Conservation (phyloP, 1,140 invertebrate species). For the Penaeus chinensis region DNA sequence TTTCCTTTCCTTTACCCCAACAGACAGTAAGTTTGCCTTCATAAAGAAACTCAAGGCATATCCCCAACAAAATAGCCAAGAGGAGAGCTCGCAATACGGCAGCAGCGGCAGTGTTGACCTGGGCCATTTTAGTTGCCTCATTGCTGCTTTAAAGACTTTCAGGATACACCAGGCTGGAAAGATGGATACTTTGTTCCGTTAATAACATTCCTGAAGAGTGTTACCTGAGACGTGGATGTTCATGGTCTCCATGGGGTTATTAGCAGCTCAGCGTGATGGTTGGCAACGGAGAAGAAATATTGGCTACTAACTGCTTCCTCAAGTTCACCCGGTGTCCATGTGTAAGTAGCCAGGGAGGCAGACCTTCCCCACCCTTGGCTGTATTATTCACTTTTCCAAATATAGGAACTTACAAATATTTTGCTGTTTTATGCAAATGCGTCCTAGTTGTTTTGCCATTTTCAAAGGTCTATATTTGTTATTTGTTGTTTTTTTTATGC, state of each 20-base stretch:
- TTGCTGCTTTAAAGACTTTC: slow-evolving; percentile 47
- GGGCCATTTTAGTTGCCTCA: slow-evolving; percentile 10
- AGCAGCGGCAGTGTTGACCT: slow-evolving; percentile 22
- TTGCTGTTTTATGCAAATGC: too few species aligned
- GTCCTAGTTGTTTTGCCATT: too few species aligned
- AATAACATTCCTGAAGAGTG: slow-evolving; percentile 27
- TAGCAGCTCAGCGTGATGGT: slow-evolving; percentile 8
- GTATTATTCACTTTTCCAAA: too few species aligned
- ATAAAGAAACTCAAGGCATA: slow-evolving; percentile 84
- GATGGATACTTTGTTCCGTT: slow-evolving; percentile 37
- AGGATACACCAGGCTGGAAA: slow-evolving; percentile 56
- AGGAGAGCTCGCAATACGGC: slow-evolving; percentile 27
- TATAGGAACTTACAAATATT: too few species aligned
- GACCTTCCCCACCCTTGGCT: too few species aligned
- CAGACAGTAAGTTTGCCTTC: slow-evolving; percentile 96
- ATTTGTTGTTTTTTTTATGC: too few species aligned
- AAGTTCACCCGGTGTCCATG: too few species aligned
- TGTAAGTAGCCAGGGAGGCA: too few species aligned
- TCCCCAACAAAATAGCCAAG: slow-evolving; percentile 54
- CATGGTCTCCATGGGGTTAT: slow-evolving; percentile 6
- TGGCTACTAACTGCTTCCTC: background rate
- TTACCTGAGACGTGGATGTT: slow-evolving; percentile 23
- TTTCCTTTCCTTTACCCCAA: slow-evolving; percentile 61
- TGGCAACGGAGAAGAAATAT: background rate
- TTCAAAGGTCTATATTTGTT: too few species aligned